Evolutionary conservation across 2,113 vertebrate species (phyloP), one percentile per base, ranked within the genome.

Genomic region (Mastomys coucha): DNA sequence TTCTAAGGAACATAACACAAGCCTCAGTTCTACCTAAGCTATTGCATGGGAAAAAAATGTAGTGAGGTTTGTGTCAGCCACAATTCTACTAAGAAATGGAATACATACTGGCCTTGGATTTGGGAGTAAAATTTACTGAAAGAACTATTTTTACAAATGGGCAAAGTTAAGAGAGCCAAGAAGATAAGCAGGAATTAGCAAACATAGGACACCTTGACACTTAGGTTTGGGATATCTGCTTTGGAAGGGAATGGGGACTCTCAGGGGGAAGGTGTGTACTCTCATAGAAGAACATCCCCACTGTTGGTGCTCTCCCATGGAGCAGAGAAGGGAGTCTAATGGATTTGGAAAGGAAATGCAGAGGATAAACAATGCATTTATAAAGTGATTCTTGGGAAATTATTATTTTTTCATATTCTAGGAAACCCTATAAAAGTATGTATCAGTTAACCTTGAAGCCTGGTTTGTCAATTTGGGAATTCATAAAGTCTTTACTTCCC

Each of bases 61-160:
- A 76, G 31, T 65, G 31, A 72, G 45, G 33, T 7, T 69, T 91
- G 14, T 70, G 5, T 73, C 24, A 80, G 28, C 33, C 16, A 60
- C n/a, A 2, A 90, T 92, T 84, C 42, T 28, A 80, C 36, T 22
- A 93, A 81, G 12, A 96, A 81, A 82, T 67, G 4, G 24, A 49
- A 45, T 5, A 95, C 70, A 58, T 5, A 58, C 4, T 70, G 36
- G 70, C 28, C 17, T 76, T 82, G n/a, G 7, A 81, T 33, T 86
- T 96, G 33, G 49, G 45, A 75, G 70, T 78, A 33, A 70, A 76
- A 88, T 88, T 70, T 87, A 88, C 33, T 81, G n/a, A 89, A 81
- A 45, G 2, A 45, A 75, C 36, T 94, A 75, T 69, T 76, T 88
- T 63, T 31, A 73, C 13, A 76, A 31, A 36, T 53, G 51, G 14